A percentile compares a stretch with the other conserved stretches of the same genome.
Evolutionary conservation across 37 sponge, comb jelly and placozoan species (phyloP).

Genomic region (Petrosia ficiformis): DNA sequence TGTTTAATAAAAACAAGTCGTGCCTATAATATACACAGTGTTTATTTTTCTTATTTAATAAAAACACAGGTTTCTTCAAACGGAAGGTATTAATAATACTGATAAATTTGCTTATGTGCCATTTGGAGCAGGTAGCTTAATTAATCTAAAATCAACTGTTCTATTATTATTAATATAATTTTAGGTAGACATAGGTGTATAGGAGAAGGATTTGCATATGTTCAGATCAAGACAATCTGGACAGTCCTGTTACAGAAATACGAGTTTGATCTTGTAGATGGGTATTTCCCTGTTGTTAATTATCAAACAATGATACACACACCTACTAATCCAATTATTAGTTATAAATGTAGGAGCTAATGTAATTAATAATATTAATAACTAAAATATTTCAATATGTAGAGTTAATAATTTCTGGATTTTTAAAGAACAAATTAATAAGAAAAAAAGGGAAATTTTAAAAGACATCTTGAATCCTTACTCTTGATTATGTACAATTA

Average conservation of each 20-base stretch:
- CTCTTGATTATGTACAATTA: too few relatives aligned
- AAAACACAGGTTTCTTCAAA: constrained; percentile 15
- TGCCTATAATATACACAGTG: neutral
- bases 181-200: constrained; percentile 87
- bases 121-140: constrained; percentile 85
- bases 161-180: neutral
- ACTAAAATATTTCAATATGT: neutral
- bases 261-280: constrained; percentile 85
- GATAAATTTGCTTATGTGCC: constrained; percentile 88
- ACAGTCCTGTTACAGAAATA: constrained; percentile 74
- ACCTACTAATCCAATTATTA: constrained; percentile 65
- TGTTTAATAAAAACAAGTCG: too few relatives aligned
- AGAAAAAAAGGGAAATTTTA: too few relatives aligned
- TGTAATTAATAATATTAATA: neutral
- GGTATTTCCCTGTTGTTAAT: constrained; percentile 78
- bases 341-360: constrained; percentile 39
- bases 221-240: constrained; percentile 91
- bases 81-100: constrained; percentile 21
- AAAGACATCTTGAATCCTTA: too few relatives aligned
- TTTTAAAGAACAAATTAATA: neutral
- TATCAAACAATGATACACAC: constrained; percentile 93
- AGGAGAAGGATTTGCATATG: constrained; percentile 84
- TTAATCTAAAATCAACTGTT: neutral
- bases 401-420: too few relatives aligned
- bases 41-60: neutral